Evolutionary conservation across 2,797 vertebrate genomes (phyloP), one percentile per base, ranked within the genome.

Genomic region (Amblyraja radiata): DNA sequence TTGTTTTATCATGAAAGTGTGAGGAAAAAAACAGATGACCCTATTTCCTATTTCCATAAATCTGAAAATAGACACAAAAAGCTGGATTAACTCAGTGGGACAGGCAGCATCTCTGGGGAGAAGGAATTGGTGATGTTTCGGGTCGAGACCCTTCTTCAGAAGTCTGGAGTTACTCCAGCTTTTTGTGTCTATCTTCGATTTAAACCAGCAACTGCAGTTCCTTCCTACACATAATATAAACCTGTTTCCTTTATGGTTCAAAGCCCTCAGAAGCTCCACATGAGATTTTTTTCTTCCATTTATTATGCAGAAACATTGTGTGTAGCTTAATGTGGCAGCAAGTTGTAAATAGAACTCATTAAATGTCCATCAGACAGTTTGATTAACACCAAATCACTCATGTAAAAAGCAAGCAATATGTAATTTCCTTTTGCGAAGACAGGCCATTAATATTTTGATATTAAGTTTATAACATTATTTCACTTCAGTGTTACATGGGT

Each of bases 351-450:
- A 86, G 25, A 86, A 88, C 61, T 36, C 88, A 88, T 68, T 88
- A 88, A 88, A 68, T 68, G n/a, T 88, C n/a, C 61, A 88, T 68
- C 84, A 88, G 61, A 65, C 61, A 88, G n/a, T 68, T 88, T 88
- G 84, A 88, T 88, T 65, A 88, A 88, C 61, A 21, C 16, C n/a
- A 88, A 88, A 88, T 36, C 61, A 88, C 61, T 88, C 84, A 88
- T 16, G 58, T 68, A 88, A 65, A 88, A 88, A 68, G 8, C 28
- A 65, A 32, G 61, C n/a, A 68, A 21, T 36, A 5, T 88, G 68
- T 21, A 65, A 88, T 68, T 68, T 68, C 16, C n/a, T n/a, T 88
- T 88, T 63, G 32, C 16, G 1, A 32, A 88, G n/a, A 9, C 61
- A 65, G n/a, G 16, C 61, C 16, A 68, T n/a, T 65, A 68, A 88